phyloP scores from a whole-genome alignment of 1,140 invertebrate species.

The Colletes gigas region DNA sequence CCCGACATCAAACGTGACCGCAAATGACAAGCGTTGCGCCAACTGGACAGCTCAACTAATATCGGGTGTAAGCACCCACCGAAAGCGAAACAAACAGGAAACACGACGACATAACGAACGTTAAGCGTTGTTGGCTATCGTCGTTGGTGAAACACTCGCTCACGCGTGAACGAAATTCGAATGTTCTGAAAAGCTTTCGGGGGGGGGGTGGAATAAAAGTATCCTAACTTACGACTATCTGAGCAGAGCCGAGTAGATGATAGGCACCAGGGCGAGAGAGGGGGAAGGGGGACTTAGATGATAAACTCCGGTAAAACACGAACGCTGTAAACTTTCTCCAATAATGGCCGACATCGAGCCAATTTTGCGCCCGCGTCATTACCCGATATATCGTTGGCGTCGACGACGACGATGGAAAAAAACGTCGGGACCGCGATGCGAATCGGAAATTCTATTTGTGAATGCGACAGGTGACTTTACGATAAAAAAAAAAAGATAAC shows the following conservation, averaged over 20 bases:
- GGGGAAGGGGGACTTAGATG: slow-evolving; percentile 58
- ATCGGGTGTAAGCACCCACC: slow-evolving; percentile 23
- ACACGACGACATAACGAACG: background rate
- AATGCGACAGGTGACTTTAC: slow-evolving; percentile 20
- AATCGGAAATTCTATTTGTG: slow-evolving; percentile 17
- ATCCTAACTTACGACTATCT: slow-evolving; percentile 63
- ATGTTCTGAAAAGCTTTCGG: slow-evolving; percentile 40
- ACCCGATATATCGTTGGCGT: slow-evolving; percentile 61
- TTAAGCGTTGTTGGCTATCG: background rate
- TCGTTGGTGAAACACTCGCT: background rate
- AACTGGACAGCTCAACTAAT: background rate
- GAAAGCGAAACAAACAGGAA: background rate
- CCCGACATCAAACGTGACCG: background rate
- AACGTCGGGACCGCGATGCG: slow-evolving; percentile 5
- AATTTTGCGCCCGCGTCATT: slow-evolving; percentile 71
- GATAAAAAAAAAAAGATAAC: slow-evolving; percentile 1
- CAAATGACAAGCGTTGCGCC: background rate
- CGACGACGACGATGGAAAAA: slow-evolving; percentile 24
- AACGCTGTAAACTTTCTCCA: slow-evolving; percentile 74
- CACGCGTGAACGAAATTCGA: slow-evolving; percentile 52
- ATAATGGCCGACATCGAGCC: slow-evolving; percentile 73
- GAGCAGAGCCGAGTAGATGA: slow-evolving; percentile 48
- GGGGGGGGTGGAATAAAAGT: slow-evolving; percentile 57
- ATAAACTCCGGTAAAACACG: slow-evolving; percentile 75
- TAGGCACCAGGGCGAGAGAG: slow-evolving; percentile 32